These are phyloP conservation scores for Antedon mediterranea DNA, from an alignment of 53 echinoderm and acorn worm genomes.

Conservation along the genomic window DNA sequence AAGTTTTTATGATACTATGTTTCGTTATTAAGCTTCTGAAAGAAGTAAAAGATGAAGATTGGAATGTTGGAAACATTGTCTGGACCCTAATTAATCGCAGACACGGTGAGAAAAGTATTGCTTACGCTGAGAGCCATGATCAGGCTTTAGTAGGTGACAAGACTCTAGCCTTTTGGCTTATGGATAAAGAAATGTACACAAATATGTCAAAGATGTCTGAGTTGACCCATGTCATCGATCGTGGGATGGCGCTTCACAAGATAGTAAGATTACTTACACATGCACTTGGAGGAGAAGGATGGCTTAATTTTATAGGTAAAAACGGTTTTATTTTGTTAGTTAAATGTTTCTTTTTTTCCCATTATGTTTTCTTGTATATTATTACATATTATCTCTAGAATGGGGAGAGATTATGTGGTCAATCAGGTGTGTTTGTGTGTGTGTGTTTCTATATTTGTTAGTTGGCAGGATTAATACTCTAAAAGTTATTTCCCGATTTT, in stretches of 20 bases:
- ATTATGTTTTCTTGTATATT: no score
- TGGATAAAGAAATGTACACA: slow-evolving; percentile 98
- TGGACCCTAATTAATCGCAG: slow-evolving; percentile 81
- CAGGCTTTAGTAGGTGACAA: slow-evolving; percentile 95
- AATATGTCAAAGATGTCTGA: slow-evolving; percentile 70
- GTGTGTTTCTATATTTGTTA: no score
- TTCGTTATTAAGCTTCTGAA: slow-evolving; percentile 39
- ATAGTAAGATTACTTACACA: slow-evolving; percentile 74
- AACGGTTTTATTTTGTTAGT: no score
- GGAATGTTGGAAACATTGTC: slow-evolving; percentile 82
- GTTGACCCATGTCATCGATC: slow-evolving; percentile 45
- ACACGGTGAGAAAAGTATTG: slow-evolving; percentile 74
- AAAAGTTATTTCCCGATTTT: no score
- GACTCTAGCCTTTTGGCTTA: slow-evolving; percentile 89
- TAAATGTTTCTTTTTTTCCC: no score
- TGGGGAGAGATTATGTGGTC: no score
- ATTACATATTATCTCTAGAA: no score
- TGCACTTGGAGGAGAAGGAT: slow-evolving; percentile 83
- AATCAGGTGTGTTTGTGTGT: no score
- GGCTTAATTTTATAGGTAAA: slow-evolving; percentile 97
- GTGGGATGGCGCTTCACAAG: slow-evolving; percentile 79
- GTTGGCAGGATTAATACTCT: no score
- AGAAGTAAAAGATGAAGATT: slow-evolving; percentile 76
- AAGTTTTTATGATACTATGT: no score
- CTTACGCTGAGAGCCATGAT: slow-evolving; percentile 93